Conservation (phyloP, 2,888 invertebrate genomes). For the Tetramorium bicarinatum region DNA sequence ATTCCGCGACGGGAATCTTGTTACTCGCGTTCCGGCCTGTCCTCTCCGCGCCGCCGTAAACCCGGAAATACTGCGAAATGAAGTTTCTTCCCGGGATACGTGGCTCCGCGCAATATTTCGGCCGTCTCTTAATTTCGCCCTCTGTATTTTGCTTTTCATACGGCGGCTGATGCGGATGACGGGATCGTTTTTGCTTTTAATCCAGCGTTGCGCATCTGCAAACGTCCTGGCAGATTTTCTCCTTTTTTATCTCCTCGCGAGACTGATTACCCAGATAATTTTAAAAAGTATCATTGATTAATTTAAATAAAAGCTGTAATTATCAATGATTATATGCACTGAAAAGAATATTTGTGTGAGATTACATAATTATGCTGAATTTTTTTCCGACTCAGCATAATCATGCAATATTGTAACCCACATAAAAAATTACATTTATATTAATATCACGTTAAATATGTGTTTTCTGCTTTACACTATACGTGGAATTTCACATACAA, state of each 20-base stretch:
- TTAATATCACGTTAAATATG: too few species aligned
- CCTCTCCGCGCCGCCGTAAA: background rate
- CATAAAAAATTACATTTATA: too few species aligned
- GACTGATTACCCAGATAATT: background rate
- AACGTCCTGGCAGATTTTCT: background rate
- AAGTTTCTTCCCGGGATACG: conserved; percentile 24
- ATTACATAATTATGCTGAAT: too few species aligned
- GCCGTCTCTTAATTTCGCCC: background rate
- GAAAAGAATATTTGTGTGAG: too few species aligned
- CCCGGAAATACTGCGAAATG: conserved; percentile 23
- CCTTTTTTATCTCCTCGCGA: background rate
- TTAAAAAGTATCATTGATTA: background rate
- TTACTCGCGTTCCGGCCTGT: conserved; percentile 34
- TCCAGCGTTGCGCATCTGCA: background rate
- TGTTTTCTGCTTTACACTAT: too few species aligned
- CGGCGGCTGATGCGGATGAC: background rate
- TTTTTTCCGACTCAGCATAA: too few species aligned
- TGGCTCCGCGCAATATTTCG: conserved; percentile 1
- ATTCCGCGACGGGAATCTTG: conserved; percentile 15
- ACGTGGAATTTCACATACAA: too few species aligned
- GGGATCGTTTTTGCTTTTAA: background rate
- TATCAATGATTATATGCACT: background rate
- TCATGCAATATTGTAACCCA: too few species aligned
- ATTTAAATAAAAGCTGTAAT: background rate
- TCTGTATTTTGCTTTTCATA: background rate